phyloP scores from a whole-genome alignment of 2,888 invertebrate genomes.

The Coelinius sp. region DNA sequence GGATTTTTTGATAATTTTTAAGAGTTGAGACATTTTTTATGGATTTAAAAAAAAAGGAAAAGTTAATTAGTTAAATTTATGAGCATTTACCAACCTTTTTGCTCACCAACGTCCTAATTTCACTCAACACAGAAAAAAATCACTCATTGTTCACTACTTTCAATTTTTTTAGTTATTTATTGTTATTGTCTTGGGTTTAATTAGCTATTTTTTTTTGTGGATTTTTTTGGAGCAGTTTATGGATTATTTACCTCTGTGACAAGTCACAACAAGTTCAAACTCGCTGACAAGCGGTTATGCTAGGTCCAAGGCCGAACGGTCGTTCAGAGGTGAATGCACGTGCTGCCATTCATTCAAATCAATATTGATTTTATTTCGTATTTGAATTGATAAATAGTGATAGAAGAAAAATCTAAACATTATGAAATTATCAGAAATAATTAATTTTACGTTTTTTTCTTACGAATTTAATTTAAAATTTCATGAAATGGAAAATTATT shows the following conservation, averaged over 20 bases:
- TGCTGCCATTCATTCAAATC: constrained; percentile 17
- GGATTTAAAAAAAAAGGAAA: no score
- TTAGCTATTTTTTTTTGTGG: no score
- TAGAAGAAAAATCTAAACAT: no score
- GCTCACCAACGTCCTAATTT: neutral
- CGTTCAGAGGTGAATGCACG: neutral
- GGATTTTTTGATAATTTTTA: no score
- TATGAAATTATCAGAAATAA: no score
- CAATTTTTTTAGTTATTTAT: no score
- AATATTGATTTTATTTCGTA: neutral
- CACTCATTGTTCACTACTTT: no score
- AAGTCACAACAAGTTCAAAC: constrained; percentile 17
- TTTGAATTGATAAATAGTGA: no score
- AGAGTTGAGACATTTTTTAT: no score
- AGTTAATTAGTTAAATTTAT: neutral
- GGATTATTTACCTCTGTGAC: neutral
- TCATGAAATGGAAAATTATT: neutral
- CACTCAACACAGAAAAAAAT: neutral
- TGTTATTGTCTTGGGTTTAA: no score
- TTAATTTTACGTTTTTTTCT: no score
- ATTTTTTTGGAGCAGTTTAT: neutral
- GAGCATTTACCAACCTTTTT: neutral
- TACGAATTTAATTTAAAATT: neutral
- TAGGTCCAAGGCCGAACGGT: constrained; percentile 7
- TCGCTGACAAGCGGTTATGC: neutral